A percentile compares a stretch with the other conserved stretches of the same genome.
phyloP scores from a whole-genome alignment of 2,888 invertebrate species.

The Eilema depressum region DNA sequence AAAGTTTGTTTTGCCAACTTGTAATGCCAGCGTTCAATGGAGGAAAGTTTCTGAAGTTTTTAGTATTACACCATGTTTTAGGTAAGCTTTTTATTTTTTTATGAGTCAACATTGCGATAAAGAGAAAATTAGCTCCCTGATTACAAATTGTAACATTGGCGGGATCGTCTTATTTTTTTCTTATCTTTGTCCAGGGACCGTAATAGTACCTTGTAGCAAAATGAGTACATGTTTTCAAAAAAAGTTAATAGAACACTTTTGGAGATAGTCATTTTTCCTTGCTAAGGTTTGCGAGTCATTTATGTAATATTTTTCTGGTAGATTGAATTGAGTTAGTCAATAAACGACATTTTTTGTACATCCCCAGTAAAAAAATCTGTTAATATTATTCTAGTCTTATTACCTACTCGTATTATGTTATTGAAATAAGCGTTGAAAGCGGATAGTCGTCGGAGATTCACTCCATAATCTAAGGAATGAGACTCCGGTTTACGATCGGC shows the following conservation, averaged over 20 bases:
- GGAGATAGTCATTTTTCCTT: background rate
- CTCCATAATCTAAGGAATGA: too few relatives aligned
- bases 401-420: too few relatives aligned
- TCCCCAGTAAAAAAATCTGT: too few relatives aligned
- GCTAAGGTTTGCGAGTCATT: background rate
- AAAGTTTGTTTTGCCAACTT: slow-evolving; percentile 7
- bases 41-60: slow-evolving; percentile 6
- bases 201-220: background rate
- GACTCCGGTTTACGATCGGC: too few relatives aligned
- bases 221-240: background rate
- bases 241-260: background rate
- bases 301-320: background rate
- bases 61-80: slow-evolving; percentile 4
- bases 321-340: background rate
- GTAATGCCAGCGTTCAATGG: background rate
- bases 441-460: too few relatives aligned
- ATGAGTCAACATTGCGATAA: background rate
- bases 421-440: too few relatives aligned
- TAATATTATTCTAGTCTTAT: too few relatives aligned
- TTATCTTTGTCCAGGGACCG: background rate
- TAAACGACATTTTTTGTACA: too few relatives aligned
- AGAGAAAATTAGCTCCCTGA: slow-evolving; percentile 3
- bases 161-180: background rate
- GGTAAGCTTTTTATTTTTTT: slow-evolving; percentile 1
- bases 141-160: background rate